Evolutionary conservation across 2,797 vertebrate genomes (phyloP).

Genomic region (Stomatorhinus walkeri): DNA sequence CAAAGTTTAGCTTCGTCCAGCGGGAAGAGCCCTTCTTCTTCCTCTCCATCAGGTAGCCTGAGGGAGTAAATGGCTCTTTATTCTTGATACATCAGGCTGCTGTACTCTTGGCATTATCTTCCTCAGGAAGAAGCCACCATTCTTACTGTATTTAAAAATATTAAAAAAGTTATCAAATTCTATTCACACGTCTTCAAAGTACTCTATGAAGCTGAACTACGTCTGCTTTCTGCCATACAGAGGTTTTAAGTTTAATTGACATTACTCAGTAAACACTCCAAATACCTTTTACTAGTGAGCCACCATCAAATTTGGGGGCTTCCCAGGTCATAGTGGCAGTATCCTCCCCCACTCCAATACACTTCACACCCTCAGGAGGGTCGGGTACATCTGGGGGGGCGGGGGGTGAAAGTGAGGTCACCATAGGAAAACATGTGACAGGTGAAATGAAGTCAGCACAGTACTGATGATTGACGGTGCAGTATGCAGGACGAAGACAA

Average conservation of each 20-base stretch:
- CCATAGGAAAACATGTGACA: neutral
- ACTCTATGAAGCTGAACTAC: neutral
- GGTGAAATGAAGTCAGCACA: neutral
- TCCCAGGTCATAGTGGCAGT: conserved; percentile 72
- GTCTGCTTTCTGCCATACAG: too few species aligned
- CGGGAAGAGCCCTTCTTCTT: conserved; percentile 74
- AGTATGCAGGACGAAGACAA: neutral
- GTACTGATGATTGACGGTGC: neutral
- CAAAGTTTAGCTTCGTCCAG: conserved; percentile 87
- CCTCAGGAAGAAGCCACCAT: neutral
- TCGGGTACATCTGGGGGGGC: conserved; percentile 71
- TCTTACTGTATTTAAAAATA: neutral
- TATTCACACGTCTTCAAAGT: neutral
- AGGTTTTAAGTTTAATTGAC: neutral
- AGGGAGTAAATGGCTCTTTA: neutral
- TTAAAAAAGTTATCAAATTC: neutral
- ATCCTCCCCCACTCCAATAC: conserved; percentile 76
- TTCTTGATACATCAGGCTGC: neutral
- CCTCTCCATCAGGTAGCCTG: conserved; percentile 82
- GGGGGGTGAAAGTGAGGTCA: neutral
- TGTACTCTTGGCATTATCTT: neutral
- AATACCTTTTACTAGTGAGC: conserved; percentile 71
- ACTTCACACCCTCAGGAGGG: conserved; percentile 69
- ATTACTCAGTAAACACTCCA: neutral
- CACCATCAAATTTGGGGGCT: conserved; percentile 70